Evolutionary conservation across 2,888 invertebrate species (phyloP), one percentile per base, ranked within the genome.

Genomic region (Ischnura elegans): DNA sequence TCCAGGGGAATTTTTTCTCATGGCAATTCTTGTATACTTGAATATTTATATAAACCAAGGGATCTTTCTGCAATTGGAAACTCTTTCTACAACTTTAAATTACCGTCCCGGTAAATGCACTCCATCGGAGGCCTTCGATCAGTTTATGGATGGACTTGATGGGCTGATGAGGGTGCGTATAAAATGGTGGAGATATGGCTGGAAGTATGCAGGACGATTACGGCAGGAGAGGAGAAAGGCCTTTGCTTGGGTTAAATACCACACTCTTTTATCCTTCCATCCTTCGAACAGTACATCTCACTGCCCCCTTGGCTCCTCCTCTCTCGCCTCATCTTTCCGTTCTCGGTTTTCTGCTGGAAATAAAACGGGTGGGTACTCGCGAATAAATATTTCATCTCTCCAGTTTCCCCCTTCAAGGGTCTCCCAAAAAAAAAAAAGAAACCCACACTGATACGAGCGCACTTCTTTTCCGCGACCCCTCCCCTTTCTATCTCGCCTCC

Each of bases 381-480:
- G 76, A 76, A 76, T 76, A 36, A 36, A 76, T 76, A 76, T 76
- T 76, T 76, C 76, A 76, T 76, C 36, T 36, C 76, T 13, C 36
- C 36, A 5, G 5, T 29, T 8, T 29, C 66, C 66, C 8, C 29
- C 76, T n/a, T n/a, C 13, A 29, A 76, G 51, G 4, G 5, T 36
- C 36, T 29, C 76, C 13, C 76, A 13, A 6, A 76, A 10, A 8
- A 29, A 2, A 29, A 36, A 36, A 13, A 2, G 25, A 8, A 8
- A 16, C n/a, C 3, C 76, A 76, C 29, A 8, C 36, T n/a, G n/a
- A 45, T 25, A 45, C n/a, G 25, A 19, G 13, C 2, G 45, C n/a
- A 25, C 86, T 8, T 86, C 86, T 5, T 43, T 29, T 25, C n/a
- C 45, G 36, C 85, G 19, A 0, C 46, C 86, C 13, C 46, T 25